Conservation (phyloP, 2,888 invertebrate species). For the Pilophorus perplexus region DNA sequence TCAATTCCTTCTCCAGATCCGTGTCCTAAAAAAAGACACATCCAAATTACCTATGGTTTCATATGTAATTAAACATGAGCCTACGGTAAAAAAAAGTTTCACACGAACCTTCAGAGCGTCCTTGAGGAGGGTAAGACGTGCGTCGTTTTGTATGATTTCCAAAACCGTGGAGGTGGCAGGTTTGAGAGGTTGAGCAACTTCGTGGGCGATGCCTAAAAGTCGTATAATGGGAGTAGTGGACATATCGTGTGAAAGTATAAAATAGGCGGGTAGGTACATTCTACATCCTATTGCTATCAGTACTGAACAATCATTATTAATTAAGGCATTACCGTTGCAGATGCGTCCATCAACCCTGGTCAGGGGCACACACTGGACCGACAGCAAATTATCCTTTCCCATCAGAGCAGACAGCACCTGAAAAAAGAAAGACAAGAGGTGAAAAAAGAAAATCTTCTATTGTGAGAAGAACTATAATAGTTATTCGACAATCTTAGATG, state of each 20-base stretch:
- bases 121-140: neutral
- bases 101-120: slow-evolving; percentile 22
- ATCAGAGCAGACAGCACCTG: slow-evolving; percentile 59
- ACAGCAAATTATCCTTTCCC: slow-evolving; percentile 60
- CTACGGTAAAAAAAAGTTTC: too few relatives aligned
- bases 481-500: too few relatives aligned
- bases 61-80: too few relatives aligned
- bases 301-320: neutral
- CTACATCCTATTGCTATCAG: neutral
- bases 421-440: too few relatives aligned
- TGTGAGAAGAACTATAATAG: neutral
- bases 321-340: slow-evolving; percentile 58
- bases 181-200: slow-evolving; percentile 16
- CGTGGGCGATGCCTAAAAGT: slow-evolving; percentile 36
- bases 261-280: too few relatives aligned
- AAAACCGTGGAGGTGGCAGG: slow-evolving; percentile 36
- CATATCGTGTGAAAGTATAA: too few relatives aligned
- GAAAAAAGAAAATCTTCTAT: slow-evolving; percentile 16
- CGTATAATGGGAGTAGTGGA: too few relatives aligned
- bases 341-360: slow-evolving; percentile 62
- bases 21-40: slow-evolving; percentile 52
- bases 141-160: slow-evolving; percentile 30
- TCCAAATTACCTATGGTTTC: too few relatives aligned
- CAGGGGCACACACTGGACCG: slow-evolving; percentile 66
- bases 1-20: slow-evolving; percentile 53